Conservation (phyloP, 1,140 invertebrate species). For the Melanaphis sacchari region DNA sequence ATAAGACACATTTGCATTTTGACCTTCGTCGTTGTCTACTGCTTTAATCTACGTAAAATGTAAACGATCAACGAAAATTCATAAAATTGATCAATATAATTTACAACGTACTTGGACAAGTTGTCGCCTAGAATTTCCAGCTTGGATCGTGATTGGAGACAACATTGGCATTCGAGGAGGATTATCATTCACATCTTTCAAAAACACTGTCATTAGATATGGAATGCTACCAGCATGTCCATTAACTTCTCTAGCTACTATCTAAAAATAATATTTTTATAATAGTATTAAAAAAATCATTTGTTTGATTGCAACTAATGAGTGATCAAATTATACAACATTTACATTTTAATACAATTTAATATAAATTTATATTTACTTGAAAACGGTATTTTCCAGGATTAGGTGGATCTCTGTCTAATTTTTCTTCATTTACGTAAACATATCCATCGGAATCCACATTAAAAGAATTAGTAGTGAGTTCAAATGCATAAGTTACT, state of each 20-base stretch:
- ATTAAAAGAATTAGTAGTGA: conserved; percentile 83
- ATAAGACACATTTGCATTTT: conserved; percentile 82
- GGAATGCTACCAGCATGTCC: conserved; percentile 82
- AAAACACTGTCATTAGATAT: conserved; percentile 76
- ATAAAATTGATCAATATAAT: not conserved
- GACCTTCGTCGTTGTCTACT: conserved; percentile 83
- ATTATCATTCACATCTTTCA: conserved; percentile 87
- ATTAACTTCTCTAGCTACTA: conserved; percentile 79
- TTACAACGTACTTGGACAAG: conserved; percentile 72
- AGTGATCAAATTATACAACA: conserved; percentile 9
- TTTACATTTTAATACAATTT: too few species aligned
- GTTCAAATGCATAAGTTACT: conserved; percentile 79
- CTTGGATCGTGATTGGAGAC: conserved; percentile 78
- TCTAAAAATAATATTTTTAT: conserved; percentile 61
- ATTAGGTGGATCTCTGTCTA: conserved; percentile 87
- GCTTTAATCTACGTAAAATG: conserved; percentile 71
- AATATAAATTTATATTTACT: conserved; percentile 63
- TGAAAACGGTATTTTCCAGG: conserved; percentile 83
- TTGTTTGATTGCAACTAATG: not conserved
- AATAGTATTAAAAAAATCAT: conserved; percentile 22
- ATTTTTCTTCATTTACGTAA: conserved; percentile 80
- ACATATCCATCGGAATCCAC: conserved; percentile 77
- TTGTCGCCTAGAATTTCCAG: conserved; percentile 77
- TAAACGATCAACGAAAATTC: not conserved
- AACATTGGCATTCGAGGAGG: conserved; percentile 79